Evolutionary conservation across 1,140 invertebrate species (phyloP).

Genomic region (Brachionus rotundiformis): DNA sequence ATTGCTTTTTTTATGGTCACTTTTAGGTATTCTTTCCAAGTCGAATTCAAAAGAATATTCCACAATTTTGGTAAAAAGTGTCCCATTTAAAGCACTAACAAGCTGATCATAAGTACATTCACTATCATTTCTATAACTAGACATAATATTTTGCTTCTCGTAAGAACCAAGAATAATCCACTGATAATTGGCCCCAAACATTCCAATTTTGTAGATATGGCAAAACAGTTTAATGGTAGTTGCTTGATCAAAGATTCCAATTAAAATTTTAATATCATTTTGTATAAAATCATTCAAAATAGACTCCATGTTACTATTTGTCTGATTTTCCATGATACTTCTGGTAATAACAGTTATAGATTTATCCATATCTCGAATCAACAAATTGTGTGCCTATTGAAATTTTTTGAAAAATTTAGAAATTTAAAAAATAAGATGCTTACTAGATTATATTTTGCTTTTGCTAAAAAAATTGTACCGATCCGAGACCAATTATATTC

Average conservation of each 20-base stretch:
- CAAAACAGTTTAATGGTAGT: slow-evolving; percentile 46
- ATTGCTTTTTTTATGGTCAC: not conserved
- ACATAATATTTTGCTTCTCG: slow-evolving; percentile 75
- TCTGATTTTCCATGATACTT: slow-evolving; percentile 35
- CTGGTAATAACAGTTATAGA: not conserved
- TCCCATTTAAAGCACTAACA: slow-evolving; percentile 77
- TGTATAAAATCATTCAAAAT: slow-evolving; percentile 49
- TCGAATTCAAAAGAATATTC: slow-evolving; percentile 57
- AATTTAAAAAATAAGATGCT: slow-evolving; percentile 61
- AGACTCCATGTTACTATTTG: not conserved
- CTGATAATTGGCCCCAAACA: slow-evolving; percentile 89
- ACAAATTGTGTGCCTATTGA: slow-evolving; percentile 43
- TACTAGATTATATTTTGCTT: slow-evolving; percentile 82
- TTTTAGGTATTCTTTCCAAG: too few relatives aligned
- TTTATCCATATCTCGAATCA: slow-evolving; percentile 35
- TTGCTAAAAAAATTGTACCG: slow-evolving; percentile 91
- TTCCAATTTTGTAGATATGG: slow-evolving; percentile 55
- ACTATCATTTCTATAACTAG: slow-evolving; percentile 54
- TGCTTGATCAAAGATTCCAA: not conserved
- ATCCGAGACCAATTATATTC: slow-evolving; percentile 96
- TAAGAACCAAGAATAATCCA: slow-evolving; percentile 91
- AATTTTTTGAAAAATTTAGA: not conserved
- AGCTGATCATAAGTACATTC: slow-evolving; percentile 76
- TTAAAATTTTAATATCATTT: slow-evolving; percentile 47
- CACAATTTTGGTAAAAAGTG: slow-evolving; percentile 30